Evolutionary conservation across 2,888 invertebrate species (phyloP), one percentile per base, ranked within the genome.

Genomic region (Drosophila borborema): DNA sequence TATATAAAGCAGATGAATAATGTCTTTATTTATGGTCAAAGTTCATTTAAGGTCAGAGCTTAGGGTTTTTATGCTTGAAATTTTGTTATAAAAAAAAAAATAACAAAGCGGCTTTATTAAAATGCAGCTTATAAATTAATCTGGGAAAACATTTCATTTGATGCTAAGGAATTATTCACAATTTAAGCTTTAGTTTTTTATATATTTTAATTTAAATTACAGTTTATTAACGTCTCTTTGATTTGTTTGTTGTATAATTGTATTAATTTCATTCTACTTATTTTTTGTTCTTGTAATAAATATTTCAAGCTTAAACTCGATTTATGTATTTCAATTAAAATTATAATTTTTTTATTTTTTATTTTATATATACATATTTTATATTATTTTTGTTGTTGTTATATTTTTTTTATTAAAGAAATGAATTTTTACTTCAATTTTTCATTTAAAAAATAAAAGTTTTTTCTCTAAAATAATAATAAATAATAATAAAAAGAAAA

Each of bases 11-110:
- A 23, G 7, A 34, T 20, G 36, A 72, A 41, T 38, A 45, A 61
- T 53, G 20, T 34, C 9, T 53, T 36, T 18, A 14, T 34, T 46
- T 63, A 72, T 40, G 64, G 70, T 23, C 38, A 72, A 38, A 49
- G 62, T 63, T 72, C 43, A 54, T 10, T 12, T 1, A 55, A 38
- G 36, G 28, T 72, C 72, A 61, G 20, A 43, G 18, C 18, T 55
- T 18, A 18, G 20, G 14, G 12, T 28, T 40, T 18, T 46, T 9
- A 20, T 46, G 16, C 9, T 20, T 8, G 16, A 20, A 36, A 36
- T 28, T n/a, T 36, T 38, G n/a, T 16, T n/a, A 40, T 40, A 38
- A 38, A 38, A 2, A 41, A 20, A 9, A 9, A n/a, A 34, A 18
- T 34, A 7, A 3, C 5, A 31, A 28, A 48, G 16, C 9, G 2